Evolutionary conservation across 2,888 invertebrate species (phyloP), one percentile per base, ranked within the genome.

Genomic region (Oscheius onirici): DNA sequence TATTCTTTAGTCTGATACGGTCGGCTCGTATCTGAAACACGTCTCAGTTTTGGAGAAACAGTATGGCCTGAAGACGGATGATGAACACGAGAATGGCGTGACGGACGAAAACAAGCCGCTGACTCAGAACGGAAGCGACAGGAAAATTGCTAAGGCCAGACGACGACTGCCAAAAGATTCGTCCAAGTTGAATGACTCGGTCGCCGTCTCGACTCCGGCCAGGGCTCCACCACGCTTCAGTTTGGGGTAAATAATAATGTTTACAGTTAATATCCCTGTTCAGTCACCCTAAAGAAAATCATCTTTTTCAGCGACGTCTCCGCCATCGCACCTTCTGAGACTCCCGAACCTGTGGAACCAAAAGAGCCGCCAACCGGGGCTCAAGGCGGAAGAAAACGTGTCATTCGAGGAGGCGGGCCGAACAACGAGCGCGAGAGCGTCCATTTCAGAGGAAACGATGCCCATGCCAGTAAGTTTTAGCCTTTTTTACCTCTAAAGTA

Each of bases 331-430:
- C n/a, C 44, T 11, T 17, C 43, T 34, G 40, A 63, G 15, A 52
- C 63, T 6, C 43, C 70, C 13, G 43, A 28, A 54, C n/a, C n/a
- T n/a, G 24, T 15, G 3, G 41, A 28, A 2, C 26, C 13, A 26
- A 24, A 13, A 10, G 63, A 46, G n/a, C 49, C 70, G 2, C 15
- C 63, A 5, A 3, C 43, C 5, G n/a, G n/a, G n/a, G n/a, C 57
- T 28, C 46, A 51, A 15, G 76, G 57, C 40, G 57, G 76, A 5
- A 63, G 78, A 11, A 80, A 80, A 49, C 69, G 80, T 0, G 77
- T 78, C 11, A 80, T 78, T 55, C 77, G 78, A 28, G 80, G 80
- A 0, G 80, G 80, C 43, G 80, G 80, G 10, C 74, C 74, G 10
- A 70, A 74, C 11, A 78, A 78, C 0, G 80, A 72, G 20, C 54